These are phyloP conservation scores for Nannoperca obscura DNA, from an alignment of 2,797 vertebrate species.

Conservation along the genomic window DNA sequence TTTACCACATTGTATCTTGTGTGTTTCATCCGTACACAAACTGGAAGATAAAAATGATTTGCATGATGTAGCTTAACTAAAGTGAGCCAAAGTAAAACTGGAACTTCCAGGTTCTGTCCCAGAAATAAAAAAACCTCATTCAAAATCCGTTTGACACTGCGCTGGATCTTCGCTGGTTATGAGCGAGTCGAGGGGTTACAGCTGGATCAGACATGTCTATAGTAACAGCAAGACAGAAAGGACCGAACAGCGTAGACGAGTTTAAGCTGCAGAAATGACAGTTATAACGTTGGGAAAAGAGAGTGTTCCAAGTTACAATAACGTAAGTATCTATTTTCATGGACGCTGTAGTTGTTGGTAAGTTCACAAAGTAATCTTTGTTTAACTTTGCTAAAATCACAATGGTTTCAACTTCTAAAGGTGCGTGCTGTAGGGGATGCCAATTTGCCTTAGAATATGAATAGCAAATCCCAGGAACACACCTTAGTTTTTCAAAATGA, in stretches of 20 bases:
- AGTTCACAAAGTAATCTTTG: neutral
- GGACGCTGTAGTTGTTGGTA: too few species aligned
- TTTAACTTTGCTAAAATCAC: neutral
- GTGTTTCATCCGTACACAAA: neutral
- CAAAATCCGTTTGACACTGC: neutral
- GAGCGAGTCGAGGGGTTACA: too few species aligned
- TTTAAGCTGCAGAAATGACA: too few species aligned
- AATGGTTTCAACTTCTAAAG: neutral
- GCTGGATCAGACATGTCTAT: too few species aligned
- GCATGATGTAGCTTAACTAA: neutral
- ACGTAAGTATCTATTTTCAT: too few species aligned
- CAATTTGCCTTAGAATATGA: neutral
- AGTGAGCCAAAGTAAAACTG: neutral
- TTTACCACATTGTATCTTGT: neutral
- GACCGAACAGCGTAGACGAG: too few species aligned
- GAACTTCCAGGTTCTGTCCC: neutral
- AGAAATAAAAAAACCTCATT: neutral
- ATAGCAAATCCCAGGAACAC: neutral
- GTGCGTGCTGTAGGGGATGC: neutral
- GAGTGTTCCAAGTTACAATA: too few species aligned
- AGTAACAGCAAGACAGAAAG: too few species aligned
- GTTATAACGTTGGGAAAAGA: too few species aligned
- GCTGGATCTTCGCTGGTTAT: neutral
- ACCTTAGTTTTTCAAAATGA: neutral
- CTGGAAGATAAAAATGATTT: neutral